These are phyloP conservation scores for Cataglyphis altisquamis DNA, from an alignment of 2,888 invertebrate species.

Conservation along the genomic window DNA sequence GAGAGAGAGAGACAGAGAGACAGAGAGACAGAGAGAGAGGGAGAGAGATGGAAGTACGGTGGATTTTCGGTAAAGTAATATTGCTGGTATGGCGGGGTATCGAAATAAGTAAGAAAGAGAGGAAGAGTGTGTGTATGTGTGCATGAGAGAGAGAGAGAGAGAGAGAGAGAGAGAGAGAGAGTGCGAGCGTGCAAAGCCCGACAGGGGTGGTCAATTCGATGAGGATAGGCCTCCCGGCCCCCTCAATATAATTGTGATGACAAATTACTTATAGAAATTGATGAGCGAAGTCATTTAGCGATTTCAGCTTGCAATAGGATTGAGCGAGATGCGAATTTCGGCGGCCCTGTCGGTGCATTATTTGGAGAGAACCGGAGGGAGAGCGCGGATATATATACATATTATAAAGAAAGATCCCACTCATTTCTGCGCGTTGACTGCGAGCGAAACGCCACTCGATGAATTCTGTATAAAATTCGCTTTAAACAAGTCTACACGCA, in stretches of 20 bases:
- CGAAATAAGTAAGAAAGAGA: constrained; percentile 14
- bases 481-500: constrained; percentile 61
- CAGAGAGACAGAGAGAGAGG: too few relatives aligned
- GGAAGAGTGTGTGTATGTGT: neutral
- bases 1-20: neutral
- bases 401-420: constrained; percentile 21
- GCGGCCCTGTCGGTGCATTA: constrained; percentile 61
- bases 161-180: constrained; percentile 56
- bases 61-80: neutral
- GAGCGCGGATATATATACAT: constrained; percentile 14
- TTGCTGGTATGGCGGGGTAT: neutral
- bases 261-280: constrained; percentile 63
- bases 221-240: constrained; percentile 60
- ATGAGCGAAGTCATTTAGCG: constrained; percentile 66
- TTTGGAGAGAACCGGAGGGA: constrained; percentile 23
- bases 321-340: constrained; percentile 64
- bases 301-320: constrained; percentile 42
- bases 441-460: constrained; percentile 67
- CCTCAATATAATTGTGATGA: constrained; percentile 71
- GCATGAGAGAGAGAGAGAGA: constrained; percentile 2
- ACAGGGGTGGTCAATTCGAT: constrained; percentile 71
- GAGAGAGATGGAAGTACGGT: neutral
- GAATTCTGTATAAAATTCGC: constrained; percentile 72
- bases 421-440: constrained; percentile 65
- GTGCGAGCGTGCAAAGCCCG: constrained; percentile 59